Evolutionary conservation across 2,797 vertebrate genomes (phyloP), one percentile per base, ranked within the genome.

Genomic region (Onychomys arenicola): DNA sequence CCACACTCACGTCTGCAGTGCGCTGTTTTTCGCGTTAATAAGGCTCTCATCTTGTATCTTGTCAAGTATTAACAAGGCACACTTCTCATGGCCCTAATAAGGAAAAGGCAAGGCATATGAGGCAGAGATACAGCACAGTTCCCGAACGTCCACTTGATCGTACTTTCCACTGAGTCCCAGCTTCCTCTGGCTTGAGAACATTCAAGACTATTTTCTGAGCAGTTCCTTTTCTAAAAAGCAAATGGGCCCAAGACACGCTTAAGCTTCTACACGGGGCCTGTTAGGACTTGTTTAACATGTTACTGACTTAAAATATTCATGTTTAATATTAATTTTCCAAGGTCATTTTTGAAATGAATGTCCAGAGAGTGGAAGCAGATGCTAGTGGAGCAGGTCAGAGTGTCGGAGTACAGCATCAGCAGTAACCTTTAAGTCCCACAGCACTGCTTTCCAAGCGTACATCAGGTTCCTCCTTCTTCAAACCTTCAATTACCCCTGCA

Each of bases 1-100:
- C 27, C 75, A 84, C 83, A 99, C 99, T 99, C 99, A 99, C 99
- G 99, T 99, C 98, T 99, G 99, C 98, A 99, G 98, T 55, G 99
- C 99, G 61, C 98, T 98, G 75, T 99, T 99, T 85, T 99, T 99
- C 98, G 99, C 98, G 43, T 99, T 99, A 90, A 99, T 99, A 96
- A 99, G 99, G 93, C 98, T 98, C 63, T 99, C 97, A 86, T 99
- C 99, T 63, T 99, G 98, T 97, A 99, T 99, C 98, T 99, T 99
- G 98, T 99, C 99, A 98, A 99, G 99, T 98, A 99, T 99, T 98
- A 99, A 97, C 98, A 99, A 98, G 98, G 99, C 99, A 98, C 99
- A 99, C 97, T 99, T 99, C 98, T 99, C 99, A 97, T 99, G 99
- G 96, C 99, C 99, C 99, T 99, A 97, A 46, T 93, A 93, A 96